Conservation (phyloP, 2,888 invertebrate species). For the Noctua comes region DNA sequence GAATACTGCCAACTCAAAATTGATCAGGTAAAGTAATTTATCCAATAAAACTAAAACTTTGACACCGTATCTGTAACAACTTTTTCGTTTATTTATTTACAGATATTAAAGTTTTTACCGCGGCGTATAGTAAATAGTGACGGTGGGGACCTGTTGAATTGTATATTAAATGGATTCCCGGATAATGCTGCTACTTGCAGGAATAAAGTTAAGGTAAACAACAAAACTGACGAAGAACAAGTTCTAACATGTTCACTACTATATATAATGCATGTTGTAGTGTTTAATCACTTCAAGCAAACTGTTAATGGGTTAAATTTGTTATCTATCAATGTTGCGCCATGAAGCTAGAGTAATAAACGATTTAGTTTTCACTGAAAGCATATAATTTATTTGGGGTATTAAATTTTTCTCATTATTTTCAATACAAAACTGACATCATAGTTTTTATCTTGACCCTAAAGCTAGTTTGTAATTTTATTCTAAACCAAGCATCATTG, state of each 20-base stretch:
- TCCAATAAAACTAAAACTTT: background rate
- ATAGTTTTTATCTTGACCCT: background rate
- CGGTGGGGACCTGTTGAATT: constrained; percentile 80
- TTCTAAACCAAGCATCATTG: background rate
- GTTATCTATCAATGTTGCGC: background rate
- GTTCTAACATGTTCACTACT: constrained; percentile 25
- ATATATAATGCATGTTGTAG: background rate
- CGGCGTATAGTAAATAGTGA: constrained; percentile 80
- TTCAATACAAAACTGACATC: background rate
- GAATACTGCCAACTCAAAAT: constrained; percentile 79
- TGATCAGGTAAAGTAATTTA: constrained; percentile 73
- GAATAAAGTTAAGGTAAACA: constrained; percentile 79
- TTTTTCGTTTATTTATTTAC: constrained; percentile 55
- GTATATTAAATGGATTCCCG: constrained; percentile 80
- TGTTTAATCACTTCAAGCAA: background rate
- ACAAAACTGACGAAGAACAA: background rate
- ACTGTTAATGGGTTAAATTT: background rate
- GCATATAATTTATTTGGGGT: too few relatives aligned
- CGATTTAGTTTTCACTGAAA: background rate
- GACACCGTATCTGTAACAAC: background rate
- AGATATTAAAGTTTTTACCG: constrained; percentile 80
- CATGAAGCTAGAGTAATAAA: background rate
- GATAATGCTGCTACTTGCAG: constrained; percentile 69
- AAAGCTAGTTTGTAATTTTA: background rate
- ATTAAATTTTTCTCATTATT: background rate